Percentiles rank a stretch among this genome's conserved stretches.
phyloP scores from a whole-genome alignment of 2,888 invertebrate genomes.

The Cosmia pyralina region DNA sequence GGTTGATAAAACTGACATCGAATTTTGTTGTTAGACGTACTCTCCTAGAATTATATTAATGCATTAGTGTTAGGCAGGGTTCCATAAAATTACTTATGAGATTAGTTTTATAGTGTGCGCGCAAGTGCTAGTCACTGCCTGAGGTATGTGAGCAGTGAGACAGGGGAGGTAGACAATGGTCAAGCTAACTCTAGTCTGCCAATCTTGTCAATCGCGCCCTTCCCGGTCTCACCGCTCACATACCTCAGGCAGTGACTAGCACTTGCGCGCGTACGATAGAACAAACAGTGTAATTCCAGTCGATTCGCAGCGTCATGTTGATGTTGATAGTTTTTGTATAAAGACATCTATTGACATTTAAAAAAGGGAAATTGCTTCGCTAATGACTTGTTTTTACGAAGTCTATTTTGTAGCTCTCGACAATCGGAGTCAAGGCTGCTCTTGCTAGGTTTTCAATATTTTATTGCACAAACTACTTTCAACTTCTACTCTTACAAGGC shows the following conservation, averaged over 20 bases:
- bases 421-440: background rate
- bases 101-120: background rate
- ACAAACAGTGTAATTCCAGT: background rate
- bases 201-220: no score
- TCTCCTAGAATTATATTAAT: constrained; percentile 72
- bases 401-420: background rate
- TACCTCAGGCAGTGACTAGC: no score
- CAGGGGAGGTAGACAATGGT: no score
- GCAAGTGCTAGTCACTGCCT: no score
- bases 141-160: no score
- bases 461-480: background rate
- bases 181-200: no score
- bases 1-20: constrained; percentile 83
- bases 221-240: no score
- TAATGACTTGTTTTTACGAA: background rate
- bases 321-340: constrained; percentile 1
- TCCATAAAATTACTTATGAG: background rate
- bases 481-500: background rate
- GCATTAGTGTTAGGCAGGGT: background rate
- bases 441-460: background rate
- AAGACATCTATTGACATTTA: background rate
- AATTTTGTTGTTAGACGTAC: constrained; percentile 85
- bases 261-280: no score
- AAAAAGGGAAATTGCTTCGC: background rate
- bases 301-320: background rate